Base-by-base conservation (phyloP, 2,888 invertebrate species). In the Tenthredo notha region DNA sequence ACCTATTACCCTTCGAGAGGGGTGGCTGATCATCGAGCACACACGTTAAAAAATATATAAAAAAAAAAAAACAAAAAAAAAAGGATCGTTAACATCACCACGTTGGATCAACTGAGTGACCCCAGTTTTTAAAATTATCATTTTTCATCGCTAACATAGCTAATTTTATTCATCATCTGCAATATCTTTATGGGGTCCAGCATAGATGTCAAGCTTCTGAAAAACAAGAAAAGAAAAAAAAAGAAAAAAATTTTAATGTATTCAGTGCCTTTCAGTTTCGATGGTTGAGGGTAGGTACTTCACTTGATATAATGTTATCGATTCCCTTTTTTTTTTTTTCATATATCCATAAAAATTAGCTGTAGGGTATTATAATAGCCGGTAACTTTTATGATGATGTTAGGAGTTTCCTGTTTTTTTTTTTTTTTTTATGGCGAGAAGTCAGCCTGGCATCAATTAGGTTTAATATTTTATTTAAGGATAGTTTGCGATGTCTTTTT, bases 1-100 rank as follows among this genome's bases (percentile, higher is more conserved):
- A 88, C 86, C 90, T 89, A 91, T 90, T 90, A 90, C 90, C 90
- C 88, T 90, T 90, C 90, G 89, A 90, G 88, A 90, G 89, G 88
- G 88, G 88, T 86, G 80, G 58, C n/a, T 89, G 89, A 91, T 90
- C 91, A 90, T 90, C 89, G 87, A 87, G 89, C 89, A 89, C 88
- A 89, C 89, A 90, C 88, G 87, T 84, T n/a, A n/a, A n/a, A n/a
- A n/a, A n/a, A n/a, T n/a, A n/a, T n/a, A n/a, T n/a, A n/a, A n/a
- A n/a, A n/a, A n/a, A n/a, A n/a, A n/a, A n/a, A n/a, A n/a, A n/a
- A 33, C 3, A 33, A 3, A 87, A 87, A 67, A 67, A 67, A 67
- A 67, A 33, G 67, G 33, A 67, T 67, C 67, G 67, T 67, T 67
- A 67, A 33, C 67, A 25, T 61, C 12, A 33, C 67, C 33, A 12